phyloP scores from a whole-genome alignment of 2,113 vertebrate species.

The Ailurus styani region DNA sequence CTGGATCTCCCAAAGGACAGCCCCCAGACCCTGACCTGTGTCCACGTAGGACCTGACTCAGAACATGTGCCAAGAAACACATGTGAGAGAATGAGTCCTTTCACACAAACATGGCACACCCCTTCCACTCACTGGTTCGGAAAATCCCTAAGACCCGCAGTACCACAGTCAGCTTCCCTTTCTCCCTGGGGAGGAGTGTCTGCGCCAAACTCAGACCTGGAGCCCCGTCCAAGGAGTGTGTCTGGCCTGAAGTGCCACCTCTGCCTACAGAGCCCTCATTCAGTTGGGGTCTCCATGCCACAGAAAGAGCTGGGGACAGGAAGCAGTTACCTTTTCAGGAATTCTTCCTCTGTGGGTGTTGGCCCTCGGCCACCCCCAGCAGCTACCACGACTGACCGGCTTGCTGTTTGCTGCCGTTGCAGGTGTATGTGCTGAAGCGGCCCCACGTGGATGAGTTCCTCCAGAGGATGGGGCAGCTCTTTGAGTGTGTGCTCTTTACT shows the following conservation, averaged over 20 bases:
- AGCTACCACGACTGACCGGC: background rate
- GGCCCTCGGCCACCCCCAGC: background rate
- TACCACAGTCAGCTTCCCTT: background rate
- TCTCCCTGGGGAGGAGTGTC: background rate
- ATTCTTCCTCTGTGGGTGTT: background rate
- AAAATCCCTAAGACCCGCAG: background rate
- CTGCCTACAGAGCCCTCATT: background rate
- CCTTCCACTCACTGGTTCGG: background rate
- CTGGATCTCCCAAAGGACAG: background rate
- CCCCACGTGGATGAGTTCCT: constrained; percentile 97
- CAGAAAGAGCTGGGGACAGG: background rate
- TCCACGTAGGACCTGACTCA: background rate
- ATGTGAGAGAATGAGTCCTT: background rate
- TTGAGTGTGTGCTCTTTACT: constrained; percentile 97
- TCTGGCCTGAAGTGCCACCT: fast-evolving
- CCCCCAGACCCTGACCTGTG: background rate
- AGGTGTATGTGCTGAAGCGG: constrained; percentile 97
- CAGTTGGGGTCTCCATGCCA: background rate
- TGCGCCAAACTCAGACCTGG: background rate
- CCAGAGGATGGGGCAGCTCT: constrained; percentile 97
- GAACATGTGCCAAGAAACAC: background rate
- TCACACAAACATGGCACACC: background rate
- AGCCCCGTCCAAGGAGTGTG: fast-evolving
- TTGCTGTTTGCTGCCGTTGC: constrained; percentile 43
- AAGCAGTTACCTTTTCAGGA: background rate